Evolutionary conservation across 2,888 invertebrate species (phyloP).

Genomic region (Dichetophora obliterata): DNA sequence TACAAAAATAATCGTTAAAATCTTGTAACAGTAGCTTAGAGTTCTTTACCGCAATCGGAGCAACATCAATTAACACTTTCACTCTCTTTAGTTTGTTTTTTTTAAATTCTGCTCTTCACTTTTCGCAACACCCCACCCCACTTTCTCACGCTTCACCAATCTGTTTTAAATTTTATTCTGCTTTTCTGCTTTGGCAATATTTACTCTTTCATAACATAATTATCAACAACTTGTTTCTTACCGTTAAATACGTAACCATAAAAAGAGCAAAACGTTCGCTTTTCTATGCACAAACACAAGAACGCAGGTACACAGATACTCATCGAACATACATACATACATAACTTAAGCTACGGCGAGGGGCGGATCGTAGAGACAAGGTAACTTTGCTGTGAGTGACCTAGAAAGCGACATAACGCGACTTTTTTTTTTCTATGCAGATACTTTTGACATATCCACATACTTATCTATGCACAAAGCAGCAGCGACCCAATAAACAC

Average conservation of each 20-base stretch:
- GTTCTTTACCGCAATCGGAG: not conserved
- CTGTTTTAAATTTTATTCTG: not conserved
- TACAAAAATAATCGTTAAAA: too few relatives aligned
- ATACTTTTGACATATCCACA: slow-evolving; percentile 3
- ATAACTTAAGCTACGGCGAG: not conserved
- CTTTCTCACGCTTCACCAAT: not conserved
- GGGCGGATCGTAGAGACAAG: not conserved
- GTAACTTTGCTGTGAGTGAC: not conserved
- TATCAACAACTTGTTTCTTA: slow-evolving; percentile 11
- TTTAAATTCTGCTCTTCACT: not conserved
- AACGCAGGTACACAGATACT: not conserved
- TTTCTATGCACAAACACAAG: not conserved
- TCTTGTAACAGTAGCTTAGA: too few relatives aligned
- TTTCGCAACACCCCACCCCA: not conserved
- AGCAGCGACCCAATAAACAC: not conserved
- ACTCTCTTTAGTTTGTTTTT: not conserved
- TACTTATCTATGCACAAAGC: not conserved
- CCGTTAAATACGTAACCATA: slow-evolving; percentile 6
- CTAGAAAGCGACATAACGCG: slow-evolving; percentile 15
- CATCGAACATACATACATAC: not conserved
- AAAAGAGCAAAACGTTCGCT: slow-evolving; percentile 15
- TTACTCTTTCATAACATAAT: slow-evolving; percentile 22
- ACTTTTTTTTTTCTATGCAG: not conserved
- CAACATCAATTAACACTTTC: not conserved
- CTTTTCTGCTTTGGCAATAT: slow-evolving; percentile 1